Evolutionary conservation across 2,113 vertebrate species (phyloP).

Genomic region (Pelobates fuscus): DNA sequence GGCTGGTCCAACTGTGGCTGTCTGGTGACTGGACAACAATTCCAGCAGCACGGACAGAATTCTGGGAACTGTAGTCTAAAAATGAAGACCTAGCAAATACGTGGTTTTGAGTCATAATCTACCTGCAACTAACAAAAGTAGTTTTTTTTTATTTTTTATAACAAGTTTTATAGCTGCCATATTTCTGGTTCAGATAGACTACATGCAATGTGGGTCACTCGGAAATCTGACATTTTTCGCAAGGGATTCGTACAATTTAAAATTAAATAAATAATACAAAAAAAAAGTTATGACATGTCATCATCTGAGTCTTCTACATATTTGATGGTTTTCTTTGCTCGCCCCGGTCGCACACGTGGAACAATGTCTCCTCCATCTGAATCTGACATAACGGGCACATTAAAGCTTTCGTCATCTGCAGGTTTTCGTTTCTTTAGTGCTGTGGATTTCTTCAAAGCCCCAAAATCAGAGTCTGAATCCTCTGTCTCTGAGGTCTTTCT

Average conservation of each 20-base stretch:
- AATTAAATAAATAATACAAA: no score
- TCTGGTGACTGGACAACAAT: no score
- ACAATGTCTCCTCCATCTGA: not conserved
- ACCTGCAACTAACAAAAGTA: not conserved
- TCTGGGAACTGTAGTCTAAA: no score
- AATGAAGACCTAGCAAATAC: not conserved
- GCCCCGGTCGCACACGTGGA: slow-evolving; percentile 62
- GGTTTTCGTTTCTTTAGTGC: slow-evolving; percentile 72
- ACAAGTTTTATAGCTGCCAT: not conserved
- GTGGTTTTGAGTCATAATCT: not conserved
- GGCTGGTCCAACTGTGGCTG: no score
- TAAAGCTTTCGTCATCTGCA: slow-evolving; percentile 60
- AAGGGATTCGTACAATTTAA: no score
- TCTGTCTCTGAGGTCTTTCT: slow-evolving; percentile 66
- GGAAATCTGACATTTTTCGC: no score
- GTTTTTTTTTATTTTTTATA: not conserved
- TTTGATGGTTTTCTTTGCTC: slow-evolving; percentile 73
- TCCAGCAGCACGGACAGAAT: no score
- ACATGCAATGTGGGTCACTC: no score
- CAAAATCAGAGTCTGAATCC: slow-evolving; percentile 71
- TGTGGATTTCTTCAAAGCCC: slow-evolving; percentile 47
- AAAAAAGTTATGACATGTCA: no score
- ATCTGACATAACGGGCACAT: not conserved
- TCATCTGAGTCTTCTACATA: slow-evolving; percentile 82
- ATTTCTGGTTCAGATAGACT: no score